Evolutionary conservation across 2,888 invertebrate genomes (phyloP), one percentile per base, ranked within the genome.

Genomic region (Coleophora deauratella): DNA sequence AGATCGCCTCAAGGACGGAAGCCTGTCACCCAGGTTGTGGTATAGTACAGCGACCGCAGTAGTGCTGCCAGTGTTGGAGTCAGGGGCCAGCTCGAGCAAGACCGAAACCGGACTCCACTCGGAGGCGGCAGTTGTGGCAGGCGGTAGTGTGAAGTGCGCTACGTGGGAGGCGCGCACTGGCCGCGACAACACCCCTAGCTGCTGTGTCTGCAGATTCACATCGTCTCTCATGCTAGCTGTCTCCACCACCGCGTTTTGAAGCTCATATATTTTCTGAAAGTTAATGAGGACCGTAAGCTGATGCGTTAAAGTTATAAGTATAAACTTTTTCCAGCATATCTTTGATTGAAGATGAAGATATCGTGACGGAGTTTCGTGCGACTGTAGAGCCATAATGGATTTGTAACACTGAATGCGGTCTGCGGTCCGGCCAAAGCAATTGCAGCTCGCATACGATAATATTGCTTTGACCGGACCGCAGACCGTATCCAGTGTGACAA

Each of bases 1-100:
- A 40, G 77, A 77, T 48, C 88, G 84, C 38, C 89, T 88, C 41
- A 91, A 70, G 0, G 86, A 86, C 0, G 91, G 91, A 45, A 91
- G 72, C 53, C 90, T 89, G 3, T 86, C 75, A 7, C 89, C 88
- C 43, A 92, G 68, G 55, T 91, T 90, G 54, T 88, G 88, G 62
- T 91, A 93, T 49, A 89, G 81, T 7, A 90, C 84, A 13, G 88
- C 86, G 9, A 88, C 82, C 1, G 82, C 67, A 0, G 80, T 68
- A 3, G 67, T 66, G 30, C 78, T 79, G 2, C 66, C 69, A n/a
- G 55, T 62, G 33, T 64, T 62, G 0, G 65, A 66, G n/a, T n/a
- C 21, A 6, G 21, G 21, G 1, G 62, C 44, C n/a, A 84, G 49
- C 40, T 85, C 82, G 7, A 81, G 74, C 0, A 74, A 77, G 13